These are phyloP conservation scores for Semnornis frantzii DNA, from an alignment of 2,113 vertebrate genomes.

Conservation along the genomic window DNA sequence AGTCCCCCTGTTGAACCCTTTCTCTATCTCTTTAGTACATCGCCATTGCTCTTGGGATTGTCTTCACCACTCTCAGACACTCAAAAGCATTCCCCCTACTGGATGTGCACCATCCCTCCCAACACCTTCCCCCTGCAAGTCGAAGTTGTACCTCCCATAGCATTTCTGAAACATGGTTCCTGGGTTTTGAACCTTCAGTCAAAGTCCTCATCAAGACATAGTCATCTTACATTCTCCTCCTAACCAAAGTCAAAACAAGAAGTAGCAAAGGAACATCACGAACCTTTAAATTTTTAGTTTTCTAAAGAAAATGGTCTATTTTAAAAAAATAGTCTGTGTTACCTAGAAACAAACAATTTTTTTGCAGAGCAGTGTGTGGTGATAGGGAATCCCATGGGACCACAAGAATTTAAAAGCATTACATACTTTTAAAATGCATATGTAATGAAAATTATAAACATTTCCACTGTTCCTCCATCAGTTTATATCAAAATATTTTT, in stretches of 20 bases:
- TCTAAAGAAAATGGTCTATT: neutral
- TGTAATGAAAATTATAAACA: neutral
- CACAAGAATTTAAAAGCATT: neutral
- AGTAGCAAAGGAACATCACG: accelerated
- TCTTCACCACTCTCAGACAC: neutral
- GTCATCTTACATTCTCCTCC: neutral
- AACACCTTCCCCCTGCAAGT: neutral
- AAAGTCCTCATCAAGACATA: neutral
- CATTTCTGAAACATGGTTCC: neutral
- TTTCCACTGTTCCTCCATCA: neutral
- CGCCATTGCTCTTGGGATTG: neutral
- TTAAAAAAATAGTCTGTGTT: neutral
- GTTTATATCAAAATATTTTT: neutral
- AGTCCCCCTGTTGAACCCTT: neutral
- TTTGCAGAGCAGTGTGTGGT: neutral
- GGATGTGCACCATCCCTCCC: neutral
- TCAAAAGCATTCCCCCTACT: neutral
- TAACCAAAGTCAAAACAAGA: neutral
- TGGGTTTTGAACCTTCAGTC: neutral
- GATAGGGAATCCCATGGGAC: neutral
- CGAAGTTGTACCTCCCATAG: neutral
- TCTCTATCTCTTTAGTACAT: neutral
- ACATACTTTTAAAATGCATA: neutral
- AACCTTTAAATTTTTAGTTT: neutral
- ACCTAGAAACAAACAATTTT: neutral